Conservation (phyloP, 23 tunicate species). For the Corella eumyota region DNA sequence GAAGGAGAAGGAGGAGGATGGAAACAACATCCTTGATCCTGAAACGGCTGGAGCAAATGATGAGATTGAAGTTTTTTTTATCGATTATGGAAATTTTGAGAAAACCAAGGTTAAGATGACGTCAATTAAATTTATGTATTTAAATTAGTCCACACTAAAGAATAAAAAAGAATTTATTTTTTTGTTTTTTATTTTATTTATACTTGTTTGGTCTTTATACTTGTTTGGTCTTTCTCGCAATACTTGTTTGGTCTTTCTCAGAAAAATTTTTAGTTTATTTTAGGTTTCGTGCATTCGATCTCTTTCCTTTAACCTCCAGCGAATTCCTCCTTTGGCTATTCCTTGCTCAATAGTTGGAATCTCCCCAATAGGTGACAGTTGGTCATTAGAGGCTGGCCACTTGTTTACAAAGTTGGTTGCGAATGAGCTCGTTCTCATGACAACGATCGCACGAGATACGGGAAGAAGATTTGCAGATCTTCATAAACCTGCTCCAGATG, state of each 20-base stretch:
- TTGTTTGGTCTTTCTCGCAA: too few relatives aligned
- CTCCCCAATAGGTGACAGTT: slow-evolving; percentile 3
- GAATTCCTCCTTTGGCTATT: slow-evolving; percentile 40
- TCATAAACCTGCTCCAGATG: slow-evolving; percentile 61
- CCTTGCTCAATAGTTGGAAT: slow-evolving; percentile 42
- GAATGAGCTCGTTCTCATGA: slow-evolving; percentile 50
- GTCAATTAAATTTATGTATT: neutral
- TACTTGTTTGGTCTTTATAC: too few relatives aligned
- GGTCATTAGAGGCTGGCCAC: slow-evolving; percentile 12
- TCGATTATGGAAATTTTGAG: slow-evolving; percentile 55
- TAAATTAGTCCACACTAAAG: too few relatives aligned
- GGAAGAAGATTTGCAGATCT: slow-evolving; percentile 53
- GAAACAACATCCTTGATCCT: neutral
- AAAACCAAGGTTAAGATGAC: slow-evolving; percentile 16
- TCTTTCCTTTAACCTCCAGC: slow-evolving; percentile 23
- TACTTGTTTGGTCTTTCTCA: too few relatives aligned
- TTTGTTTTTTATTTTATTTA: too few relatives aligned
- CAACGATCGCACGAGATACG: slow-evolving; percentile 27
- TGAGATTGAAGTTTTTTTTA: slow-evolving; percentile 35
- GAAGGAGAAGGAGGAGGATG: neutral
- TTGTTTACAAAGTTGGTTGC: slow-evolving; percentile 30
- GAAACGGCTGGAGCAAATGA: slow-evolving; percentile 10
- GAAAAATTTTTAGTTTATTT: neutral
- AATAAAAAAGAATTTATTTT: too few relatives aligned
- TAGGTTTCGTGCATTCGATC: slow-evolving; percentile 50